These are phyloP conservation scores for Amphiduros pacificus DNA, from an alignment of 2,888 invertebrate species.

Conservation along the genomic window DNA sequence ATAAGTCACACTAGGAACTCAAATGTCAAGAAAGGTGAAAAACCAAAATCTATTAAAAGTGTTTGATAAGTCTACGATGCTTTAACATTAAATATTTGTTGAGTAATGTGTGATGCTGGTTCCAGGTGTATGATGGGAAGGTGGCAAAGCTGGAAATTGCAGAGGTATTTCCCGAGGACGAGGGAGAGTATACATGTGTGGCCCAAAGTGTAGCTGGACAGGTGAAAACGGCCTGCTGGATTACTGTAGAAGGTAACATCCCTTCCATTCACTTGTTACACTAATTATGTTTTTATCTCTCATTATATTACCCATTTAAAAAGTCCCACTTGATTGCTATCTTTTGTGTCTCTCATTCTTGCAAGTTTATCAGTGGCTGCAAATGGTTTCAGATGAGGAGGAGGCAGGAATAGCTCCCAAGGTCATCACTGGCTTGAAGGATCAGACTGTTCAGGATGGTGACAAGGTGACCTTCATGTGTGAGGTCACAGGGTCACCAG, in stretches of 20 bases:
- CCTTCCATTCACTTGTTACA: background rate
- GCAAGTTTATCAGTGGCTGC: background rate
- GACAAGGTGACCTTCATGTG: constrained; percentile 35
- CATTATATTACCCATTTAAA: background rate
- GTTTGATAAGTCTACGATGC: too few relatives aligned
- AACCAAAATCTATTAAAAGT: too few relatives aligned
- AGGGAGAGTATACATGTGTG: constrained; percentile 41
- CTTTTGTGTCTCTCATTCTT: too few relatives aligned
- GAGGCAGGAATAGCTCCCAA: background rate
- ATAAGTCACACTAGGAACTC: too few relatives aligned
- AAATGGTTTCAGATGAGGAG: background rate
- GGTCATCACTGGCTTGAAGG: background rate
- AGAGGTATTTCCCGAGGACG: constrained; percentile 34
- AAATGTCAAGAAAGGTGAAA: too few relatives aligned
- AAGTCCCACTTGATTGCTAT: too few relatives aligned
- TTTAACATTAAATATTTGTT: too few relatives aligned
- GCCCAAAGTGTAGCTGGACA: constrained; percentile 41
- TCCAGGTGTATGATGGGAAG: too few relatives aligned
- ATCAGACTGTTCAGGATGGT: constrained; percentile 8
- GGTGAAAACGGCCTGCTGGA: constrained; percentile 21
- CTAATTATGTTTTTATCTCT: background rate
- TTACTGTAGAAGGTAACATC: constrained; percentile 15
- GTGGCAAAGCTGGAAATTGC: constrained; percentile 39
- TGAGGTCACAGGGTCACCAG: constrained; percentile 36
- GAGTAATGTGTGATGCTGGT: too few relatives aligned